A percentile compares a stretch with the other conserved stretches of the same genome.
phyloP scores from a whole-genome alignment of 2,888 invertebrate species.

The Thumatha senex region DNA sequence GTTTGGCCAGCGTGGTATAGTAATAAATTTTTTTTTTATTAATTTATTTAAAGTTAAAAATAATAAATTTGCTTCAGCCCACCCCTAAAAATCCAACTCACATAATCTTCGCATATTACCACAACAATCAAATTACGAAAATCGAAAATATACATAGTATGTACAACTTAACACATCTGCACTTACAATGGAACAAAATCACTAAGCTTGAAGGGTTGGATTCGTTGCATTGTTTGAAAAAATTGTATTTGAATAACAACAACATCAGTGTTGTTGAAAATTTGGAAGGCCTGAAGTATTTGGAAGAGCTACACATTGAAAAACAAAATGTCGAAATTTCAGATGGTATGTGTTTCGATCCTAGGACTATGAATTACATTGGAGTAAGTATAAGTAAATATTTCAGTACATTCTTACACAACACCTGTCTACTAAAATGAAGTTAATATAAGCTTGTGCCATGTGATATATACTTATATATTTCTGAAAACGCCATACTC shows the following conservation, averaged over 20 bases:
- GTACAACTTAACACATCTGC: conserved; percentile 86
- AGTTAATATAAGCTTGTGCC: too few species aligned
- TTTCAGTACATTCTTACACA: too few species aligned
- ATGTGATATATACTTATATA: too few species aligned
- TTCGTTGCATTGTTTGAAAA: conserved; percentile 86
- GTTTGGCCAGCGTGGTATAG: too few species aligned
- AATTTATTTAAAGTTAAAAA: too few species aligned
- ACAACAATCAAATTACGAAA: conserved; percentile 90
- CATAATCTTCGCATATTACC: conserved; percentile 88
- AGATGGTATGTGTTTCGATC: conserved; percentile 87
- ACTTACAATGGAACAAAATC: conserved; percentile 91
- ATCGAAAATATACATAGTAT: conserved; percentile 88
- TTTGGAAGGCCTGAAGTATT: conserved; percentile 81
- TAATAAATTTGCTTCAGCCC: conserved; percentile 51
- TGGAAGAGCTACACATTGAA: conserved; percentile 88
- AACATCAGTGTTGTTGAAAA: conserved; percentile 87
- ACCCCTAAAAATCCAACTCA: conserved; percentile 62
- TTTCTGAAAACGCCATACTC: too few species aligned
- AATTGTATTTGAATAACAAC: conserved; percentile 90
- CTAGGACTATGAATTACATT: conserved; percentile 82
- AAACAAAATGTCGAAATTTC: conserved; percentile 83
- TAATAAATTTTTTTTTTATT: too few species aligned
- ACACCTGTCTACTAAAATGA: too few species aligned
- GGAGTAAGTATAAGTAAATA: conserved; percentile 76
- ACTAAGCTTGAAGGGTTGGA: conserved; percentile 86